Evolutionary conservation across 2,113 vertebrate species (phyloP), one percentile per base, ranked within the genome.

Genomic region (Chloebia gouldiae): DNA sequence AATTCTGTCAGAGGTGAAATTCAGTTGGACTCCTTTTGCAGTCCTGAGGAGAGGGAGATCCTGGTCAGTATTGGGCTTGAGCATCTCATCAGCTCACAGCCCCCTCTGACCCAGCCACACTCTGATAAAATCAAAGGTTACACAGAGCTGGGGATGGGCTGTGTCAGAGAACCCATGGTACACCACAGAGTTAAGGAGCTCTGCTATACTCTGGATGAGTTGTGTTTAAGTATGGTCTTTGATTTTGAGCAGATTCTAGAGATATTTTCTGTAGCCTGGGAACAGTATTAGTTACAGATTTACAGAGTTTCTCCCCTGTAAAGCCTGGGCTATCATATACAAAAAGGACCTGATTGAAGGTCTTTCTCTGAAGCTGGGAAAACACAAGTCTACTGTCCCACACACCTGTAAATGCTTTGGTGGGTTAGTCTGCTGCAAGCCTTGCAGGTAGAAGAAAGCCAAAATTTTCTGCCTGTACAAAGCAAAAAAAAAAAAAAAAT

Each of bases 121-220:
- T 1, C 10, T 7, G 40, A 33, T 12, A 56, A 65, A 64, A 57
- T 39, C 12, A 7, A 10, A 24, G 5, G 4, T 28, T 44, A 11
- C 0, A 0, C 19, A 8, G 0, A 0, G 8, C 57, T 61, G 82
- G 13, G 24, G 47, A 33, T 9, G 47, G 28, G 4, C 1, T 50
- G 9, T 40, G 8, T 25, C 9, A 53, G 25, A 59, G 15, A 68
- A 40, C n/a, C 2, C 0, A 1, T 5, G 13, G 47, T 10, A 51
- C 1, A 0, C 21, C 44, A 12, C 7, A 28, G 22, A 85, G 19
- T 15, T 30, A 39, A 51, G 35, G 51, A 72, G 8, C 9, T 72
- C 68, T 81, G 40, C 14, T 39, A 2, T 8, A 9, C 14, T 24
- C 45, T 22, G 22, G 15, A 60, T 9, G 28, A 68, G 4, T 40